phyloP scores from a whole-genome alignment of 2,113 vertebrate species.

The Brachirus orientalis region DNA sequence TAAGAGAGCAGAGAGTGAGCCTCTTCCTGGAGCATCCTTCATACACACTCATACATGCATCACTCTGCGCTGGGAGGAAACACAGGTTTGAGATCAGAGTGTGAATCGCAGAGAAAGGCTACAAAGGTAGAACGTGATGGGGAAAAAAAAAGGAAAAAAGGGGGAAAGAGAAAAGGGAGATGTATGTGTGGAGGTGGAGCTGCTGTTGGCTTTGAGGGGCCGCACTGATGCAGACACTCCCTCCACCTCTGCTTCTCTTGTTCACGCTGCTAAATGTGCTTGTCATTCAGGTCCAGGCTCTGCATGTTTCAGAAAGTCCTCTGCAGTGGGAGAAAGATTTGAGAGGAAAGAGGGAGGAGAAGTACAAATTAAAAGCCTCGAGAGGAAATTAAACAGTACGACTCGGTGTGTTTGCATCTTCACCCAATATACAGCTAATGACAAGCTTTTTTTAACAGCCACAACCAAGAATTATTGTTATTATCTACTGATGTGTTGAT shows the following conservation, averaged over 20 bases:
- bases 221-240: constrained; percentile 57
- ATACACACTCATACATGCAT: constrained; percentile 11
- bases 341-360: not conserved
- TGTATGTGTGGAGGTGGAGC: constrained; percentile 7
- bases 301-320: constrained; percentile 45
- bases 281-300: constrained; percentile 56
- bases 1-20: not conserved
- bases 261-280: constrained; percentile 47
- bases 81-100: not conserved
- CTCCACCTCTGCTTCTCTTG: constrained; percentile 5
- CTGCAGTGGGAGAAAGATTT: constrained; percentile 21
- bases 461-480: too few species aligned
- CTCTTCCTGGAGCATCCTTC: constrained; percentile 14
- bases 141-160: not conserved
- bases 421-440: not conserved
- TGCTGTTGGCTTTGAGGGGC: too few species aligned
- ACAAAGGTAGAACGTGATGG: constrained; percentile 6
- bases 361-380: not conserved
- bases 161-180: not conserved
- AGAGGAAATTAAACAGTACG: not conserved
- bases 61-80: constrained; percentile 20
- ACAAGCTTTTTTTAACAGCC: not conserved
- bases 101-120: constrained; percentile 48
- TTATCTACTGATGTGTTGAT: too few species aligned
- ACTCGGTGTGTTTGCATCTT: not conserved